phyloP scores from a whole-genome alignment of 2,888 invertebrate genomes.

The Epinotia brunnichana region DNA sequence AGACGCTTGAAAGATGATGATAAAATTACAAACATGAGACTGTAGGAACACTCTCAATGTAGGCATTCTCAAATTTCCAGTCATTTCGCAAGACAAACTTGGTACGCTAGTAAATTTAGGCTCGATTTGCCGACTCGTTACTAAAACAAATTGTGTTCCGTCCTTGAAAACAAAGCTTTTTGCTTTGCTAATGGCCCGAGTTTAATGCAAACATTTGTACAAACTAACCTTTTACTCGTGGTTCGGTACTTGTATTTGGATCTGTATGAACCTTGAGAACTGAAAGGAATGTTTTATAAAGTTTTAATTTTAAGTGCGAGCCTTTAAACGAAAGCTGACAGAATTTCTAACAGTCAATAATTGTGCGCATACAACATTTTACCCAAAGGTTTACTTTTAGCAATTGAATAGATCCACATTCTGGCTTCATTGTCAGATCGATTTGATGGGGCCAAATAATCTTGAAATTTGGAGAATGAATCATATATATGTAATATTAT shows the following conservation, averaged over 20 bases:
- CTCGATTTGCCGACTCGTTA: constrained; percentile 24
- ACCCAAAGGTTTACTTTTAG: too few relatives aligned
- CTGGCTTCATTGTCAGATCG: too few relatives aligned
- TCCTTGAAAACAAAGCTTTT: constrained; percentile 39
- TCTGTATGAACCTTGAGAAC: neutral
- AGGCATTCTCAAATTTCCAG: neutral
- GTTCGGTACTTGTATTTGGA: neutral
- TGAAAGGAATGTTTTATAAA: neutral
- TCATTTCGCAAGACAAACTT: constrained; percentile 14
- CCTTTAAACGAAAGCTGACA: too few relatives aligned
- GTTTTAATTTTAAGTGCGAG: neutral
- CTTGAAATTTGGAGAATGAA: too few relatives aligned
- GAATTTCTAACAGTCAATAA: too few relatives aligned
- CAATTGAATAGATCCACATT: too few relatives aligned
- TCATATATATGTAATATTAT: too few relatives aligned
- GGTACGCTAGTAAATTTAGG: constrained; percentile 16
- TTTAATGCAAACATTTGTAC: constrained; percentile 36
- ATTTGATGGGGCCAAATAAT: too few relatives aligned
- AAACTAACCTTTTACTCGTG: constrained; percentile 27
- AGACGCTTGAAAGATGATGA: neutral
- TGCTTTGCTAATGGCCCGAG: constrained; percentile 34
- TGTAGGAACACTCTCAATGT: neutral
- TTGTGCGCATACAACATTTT: too few relatives aligned
- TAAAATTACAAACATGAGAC: neutral
- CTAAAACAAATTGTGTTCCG: constrained; percentile 36